These are phyloP conservation scores for Netelia fuscicornis DNA, from an alignment of 2,888 invertebrate species.

Conservation along the genomic window DNA sequence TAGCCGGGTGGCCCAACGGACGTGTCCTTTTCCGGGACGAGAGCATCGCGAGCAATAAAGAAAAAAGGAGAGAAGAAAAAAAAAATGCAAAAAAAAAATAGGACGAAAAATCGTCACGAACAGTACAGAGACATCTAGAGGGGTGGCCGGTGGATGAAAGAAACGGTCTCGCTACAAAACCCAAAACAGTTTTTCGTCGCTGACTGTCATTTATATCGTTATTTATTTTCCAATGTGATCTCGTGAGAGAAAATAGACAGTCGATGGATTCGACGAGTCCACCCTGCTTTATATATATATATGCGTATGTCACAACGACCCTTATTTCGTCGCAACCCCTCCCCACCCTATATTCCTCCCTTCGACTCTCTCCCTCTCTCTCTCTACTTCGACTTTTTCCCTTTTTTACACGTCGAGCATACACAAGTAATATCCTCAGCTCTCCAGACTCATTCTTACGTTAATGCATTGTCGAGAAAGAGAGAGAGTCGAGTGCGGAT, in stretches of 20 bases:
- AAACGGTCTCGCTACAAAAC: conserved; percentile 81
- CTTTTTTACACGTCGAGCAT: conserved; percentile 63
- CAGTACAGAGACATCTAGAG: conserved; percentile 66
- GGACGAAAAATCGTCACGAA: conserved; percentile 47
- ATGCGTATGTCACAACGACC: conserved; percentile 36
- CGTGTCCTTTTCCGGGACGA: conserved; percentile 74
- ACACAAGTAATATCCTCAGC: conserved; percentile 43
- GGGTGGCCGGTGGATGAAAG: conserved; percentile 50
- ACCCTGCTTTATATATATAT: conserved; percentile 24
- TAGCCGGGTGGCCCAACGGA: conserved; percentile 78
- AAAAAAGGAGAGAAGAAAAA: conserved; percentile 54
- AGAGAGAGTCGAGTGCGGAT: conserved; percentile 83
- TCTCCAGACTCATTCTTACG: conserved; percentile 63
- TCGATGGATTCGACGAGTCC: conserved; percentile 68
- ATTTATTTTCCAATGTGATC: conserved; percentile 77
- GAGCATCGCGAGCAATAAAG: conserved; percentile 62
- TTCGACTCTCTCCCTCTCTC: neutral
- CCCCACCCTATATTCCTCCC: conserved; percentile 17
- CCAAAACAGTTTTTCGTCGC: conserved; percentile 83
- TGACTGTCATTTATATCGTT: conserved; percentile 84
- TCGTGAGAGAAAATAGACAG: conserved; percentile 70
- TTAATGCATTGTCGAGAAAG: conserved; percentile 80
- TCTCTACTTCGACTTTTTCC: conserved; percentile 63
- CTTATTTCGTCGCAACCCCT: conserved; percentile 35
- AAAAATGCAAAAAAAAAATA: conserved; percentile 57